phyloP scores from a whole-genome alignment of 2,888 invertebrate species.

The Eupithecia vulgata region DNA sequence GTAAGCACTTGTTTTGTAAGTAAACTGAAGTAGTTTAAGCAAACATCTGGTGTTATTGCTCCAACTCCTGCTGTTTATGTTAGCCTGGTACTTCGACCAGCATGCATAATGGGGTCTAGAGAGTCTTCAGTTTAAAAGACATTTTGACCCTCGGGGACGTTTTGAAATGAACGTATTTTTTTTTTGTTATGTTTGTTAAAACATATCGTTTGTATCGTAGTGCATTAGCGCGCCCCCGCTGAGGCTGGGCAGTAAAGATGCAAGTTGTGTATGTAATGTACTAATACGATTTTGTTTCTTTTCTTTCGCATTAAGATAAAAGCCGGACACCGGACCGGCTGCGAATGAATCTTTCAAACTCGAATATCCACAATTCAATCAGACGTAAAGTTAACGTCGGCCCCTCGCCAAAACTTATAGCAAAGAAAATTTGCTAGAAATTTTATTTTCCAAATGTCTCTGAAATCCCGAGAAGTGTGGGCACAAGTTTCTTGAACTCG shows the following conservation, averaged over 20 bases:
- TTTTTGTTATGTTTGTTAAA: not conserved
- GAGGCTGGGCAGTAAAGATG: not conserved
- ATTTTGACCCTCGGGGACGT: not conserved
- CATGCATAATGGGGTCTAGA: slow-evolving; percentile 12
- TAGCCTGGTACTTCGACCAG: slow-evolving; percentile 23
- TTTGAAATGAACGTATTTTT: not conserved
- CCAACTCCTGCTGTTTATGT: slow-evolving; percentile 30
- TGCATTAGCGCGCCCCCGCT: not conserved
- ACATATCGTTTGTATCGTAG: not conserved
- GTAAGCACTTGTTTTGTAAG: slow-evolving; percentile 18
- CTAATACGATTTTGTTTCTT: not conserved
- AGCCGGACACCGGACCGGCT: not conserved
- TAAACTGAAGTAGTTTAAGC: slow-evolving; percentile 14
- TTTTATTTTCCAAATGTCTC: slow-evolving; percentile 43
- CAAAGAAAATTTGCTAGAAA: slow-evolving; percentile 36
- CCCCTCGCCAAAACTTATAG: slow-evolving; percentile 23
- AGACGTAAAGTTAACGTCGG: slow-evolving; percentile 4
- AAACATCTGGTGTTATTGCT: slow-evolving; percentile 33
- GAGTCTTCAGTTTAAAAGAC: not conserved
- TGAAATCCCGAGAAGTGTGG: slow-evolving; percentile 41
- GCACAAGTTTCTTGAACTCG: slow-evolving; percentile 44
- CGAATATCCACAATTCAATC: slow-evolving; percentile 12
- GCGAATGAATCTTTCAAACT: slow-evolving; percentile 3
- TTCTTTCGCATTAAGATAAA: not conserved
- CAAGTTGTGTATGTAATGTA: not conserved